Base-by-base conservation (phyloP, 1,140 invertebrate genomes). In the Zaprionus ornatus region DNA sequence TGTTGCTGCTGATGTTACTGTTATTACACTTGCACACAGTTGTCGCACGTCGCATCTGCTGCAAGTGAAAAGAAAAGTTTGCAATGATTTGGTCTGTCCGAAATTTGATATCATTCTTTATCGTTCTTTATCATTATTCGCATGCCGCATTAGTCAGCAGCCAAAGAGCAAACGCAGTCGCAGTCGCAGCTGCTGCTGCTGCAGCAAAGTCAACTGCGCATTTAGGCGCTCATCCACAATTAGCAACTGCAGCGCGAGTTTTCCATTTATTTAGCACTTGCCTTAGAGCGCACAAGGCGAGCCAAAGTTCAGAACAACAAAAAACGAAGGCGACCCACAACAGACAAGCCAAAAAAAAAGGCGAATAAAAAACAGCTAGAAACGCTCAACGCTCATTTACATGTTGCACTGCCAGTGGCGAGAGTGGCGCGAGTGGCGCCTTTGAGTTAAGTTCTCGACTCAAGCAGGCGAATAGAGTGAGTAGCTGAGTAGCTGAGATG, bases 191-290 rank as follows among this genome's bases (percentile, higher is more conserved):
- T 61, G 6, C 45, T 25, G 74, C 78, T 72, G 69, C 9, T 65
- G 59, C 75, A 79, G 74, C 67, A 82, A 78, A 87, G 76, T 71
- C 77, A 83, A 87, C 84, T 88, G 84, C 83, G 83, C 83, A 87
- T 74, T 87, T 88, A 48, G 75, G 23, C 48, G 54, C 74, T 57
- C 42, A 63, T 69, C 65, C 48, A 50, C 40, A 57, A 66, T 66
- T 57, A 52, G 55, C 48, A 32, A 23, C 17, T 32, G 42, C 35
- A 57, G 12, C 62, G 29, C 63, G 35, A 63, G 42, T 59, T 64
- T 67, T 73, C 19, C 64, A 55, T 73, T 37, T 25, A 48, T 71
- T 64, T 70, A 52, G 35, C 73, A 70, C 52, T 64, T 56, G 62
- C 40, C 40, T 7, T 17, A 9, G 27, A 10, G 32, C 29, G 35